A percentile compares a stretch with the other conserved stretches of the same genome.
phyloP scores from a whole-genome alignment of 2,113 vertebrate species.

The Phyllostomus discolor region DNA sequence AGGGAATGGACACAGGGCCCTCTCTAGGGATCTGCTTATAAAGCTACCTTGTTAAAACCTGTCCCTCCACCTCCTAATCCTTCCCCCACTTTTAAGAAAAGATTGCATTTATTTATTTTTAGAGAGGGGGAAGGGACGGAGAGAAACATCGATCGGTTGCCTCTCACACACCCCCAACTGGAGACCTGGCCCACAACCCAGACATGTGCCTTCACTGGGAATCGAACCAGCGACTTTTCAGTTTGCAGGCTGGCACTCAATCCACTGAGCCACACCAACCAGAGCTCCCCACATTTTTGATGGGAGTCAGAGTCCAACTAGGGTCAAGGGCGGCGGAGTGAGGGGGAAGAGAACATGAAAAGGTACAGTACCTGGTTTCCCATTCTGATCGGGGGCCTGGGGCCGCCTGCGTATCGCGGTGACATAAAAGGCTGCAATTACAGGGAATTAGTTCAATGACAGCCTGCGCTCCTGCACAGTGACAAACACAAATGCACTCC shows the following conservation, averaged over 20 bases:
- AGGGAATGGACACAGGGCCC: neutral
- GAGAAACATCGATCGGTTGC: too few relatives aligned
- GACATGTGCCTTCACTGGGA: too few relatives aligned
- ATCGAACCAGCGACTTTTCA: too few relatives aligned
- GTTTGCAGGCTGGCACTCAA: too few relatives aligned
- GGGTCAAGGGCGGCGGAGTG: neutral
- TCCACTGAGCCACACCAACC: too few relatives aligned
- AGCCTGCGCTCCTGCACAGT: slow-evolving; percentile 13
- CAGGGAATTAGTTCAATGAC: slow-evolving; percentile 78
- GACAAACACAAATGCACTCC: slow-evolving; percentile 57
- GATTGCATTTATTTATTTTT: too few relatives aligned
- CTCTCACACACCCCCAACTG: too few relatives aligned
- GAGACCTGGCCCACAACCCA: too few relatives aligned
- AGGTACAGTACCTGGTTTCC: slow-evolving; percentile 91
- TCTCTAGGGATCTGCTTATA: neutral
- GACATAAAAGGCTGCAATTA: slow-evolving; percentile 97
- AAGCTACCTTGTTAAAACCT: neutral
- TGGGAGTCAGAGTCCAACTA: neutral
- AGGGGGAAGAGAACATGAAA: slow-evolving; percentile 6
- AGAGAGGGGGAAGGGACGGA: too few relatives aligned
- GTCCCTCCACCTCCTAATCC: neutral
- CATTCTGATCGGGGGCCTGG: slow-evolving; percentile 98
- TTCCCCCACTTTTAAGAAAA: neutral
- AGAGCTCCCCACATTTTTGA: neutral
- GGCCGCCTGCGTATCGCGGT: slow-evolving; percentile 96